Conservation (phyloP, 2,888 invertebrate species). For the Eulithis prunata region DNA sequence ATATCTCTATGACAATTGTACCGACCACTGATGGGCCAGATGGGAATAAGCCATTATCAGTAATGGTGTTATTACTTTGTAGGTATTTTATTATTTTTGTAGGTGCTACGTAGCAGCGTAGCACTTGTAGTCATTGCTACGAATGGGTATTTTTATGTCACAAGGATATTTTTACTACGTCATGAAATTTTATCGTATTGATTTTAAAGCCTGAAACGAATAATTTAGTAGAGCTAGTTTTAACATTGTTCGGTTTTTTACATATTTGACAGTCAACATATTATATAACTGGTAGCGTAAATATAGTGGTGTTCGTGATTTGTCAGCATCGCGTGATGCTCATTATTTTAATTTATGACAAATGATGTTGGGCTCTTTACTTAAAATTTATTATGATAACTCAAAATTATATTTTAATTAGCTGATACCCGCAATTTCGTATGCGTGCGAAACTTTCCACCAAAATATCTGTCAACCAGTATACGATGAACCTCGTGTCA, state of each 20-base stretch:
- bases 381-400: not conserved
- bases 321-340: slow-evolving; percentile 11
- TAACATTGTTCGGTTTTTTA: not conserved
- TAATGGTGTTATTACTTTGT: too few species aligned
- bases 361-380: not conserved
- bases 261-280: not conserved
- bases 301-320: slow-evolving; percentile 6
- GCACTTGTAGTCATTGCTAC: slow-evolving; percentile 4
- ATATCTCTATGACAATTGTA: too few species aligned
- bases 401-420: not conserved
- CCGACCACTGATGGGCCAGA: too few species aligned
- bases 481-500: too few species aligned
- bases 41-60: too few species aligned
- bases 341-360: slow-evolving; percentile 3
- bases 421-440: too few species aligned
- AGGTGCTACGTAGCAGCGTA: slow-evolving; percentile 19
- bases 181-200: not conserved
- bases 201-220: not conserved
- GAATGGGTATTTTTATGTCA: too few species aligned
- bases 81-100: not conserved
- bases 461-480: too few species aligned
- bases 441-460: too few species aligned
- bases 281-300: not conserved
- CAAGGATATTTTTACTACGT: not conserved
- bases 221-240: not conserved